Conservation (phyloP, 64 coral and sea anemone genomes). For the Dendrophyllia cribrosa region DNA sequence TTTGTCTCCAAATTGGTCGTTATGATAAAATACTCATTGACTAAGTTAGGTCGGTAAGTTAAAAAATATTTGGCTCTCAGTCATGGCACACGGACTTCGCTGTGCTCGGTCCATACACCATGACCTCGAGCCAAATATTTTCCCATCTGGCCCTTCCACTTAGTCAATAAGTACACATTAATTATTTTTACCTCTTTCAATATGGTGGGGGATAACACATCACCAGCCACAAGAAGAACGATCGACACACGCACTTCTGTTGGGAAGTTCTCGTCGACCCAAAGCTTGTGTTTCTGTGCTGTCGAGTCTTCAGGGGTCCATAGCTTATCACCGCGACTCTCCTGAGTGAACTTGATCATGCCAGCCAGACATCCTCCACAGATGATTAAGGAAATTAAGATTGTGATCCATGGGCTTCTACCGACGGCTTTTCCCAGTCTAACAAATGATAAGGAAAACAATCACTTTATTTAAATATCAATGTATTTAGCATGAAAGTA, state of each 20-base stretch:
- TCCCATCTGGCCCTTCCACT: neutral
- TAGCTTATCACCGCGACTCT: slow-evolving; percentile 73
- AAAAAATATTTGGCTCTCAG: too few relatives aligned
- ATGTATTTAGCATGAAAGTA: too few relatives aligned
- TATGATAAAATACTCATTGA: too few relatives aligned
- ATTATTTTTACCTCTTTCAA: slow-evolving; percentile 78
- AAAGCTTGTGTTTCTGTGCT: slow-evolving; percentile 58
- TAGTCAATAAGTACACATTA: too few relatives aligned
- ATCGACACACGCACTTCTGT: slow-evolving; percentile 35
- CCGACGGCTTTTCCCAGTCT: slow-evolving; percentile 80
- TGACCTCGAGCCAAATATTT: too few relatives aligned
- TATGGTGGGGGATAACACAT: slow-evolving; percentile 67
- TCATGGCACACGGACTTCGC: too few relatives aligned
- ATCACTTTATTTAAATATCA: too few relatives aligned
- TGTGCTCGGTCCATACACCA: too few relatives aligned
- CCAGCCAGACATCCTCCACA: slow-evolving; percentile 67
- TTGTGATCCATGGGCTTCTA: slow-evolving; percentile 81
- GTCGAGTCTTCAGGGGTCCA: slow-evolving; percentile 75
- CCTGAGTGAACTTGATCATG: slow-evolving; percentile 71
- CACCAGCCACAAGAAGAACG: slow-evolving; percentile 19
- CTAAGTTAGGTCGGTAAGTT: too few relatives aligned
- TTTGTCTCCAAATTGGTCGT: too few relatives aligned
- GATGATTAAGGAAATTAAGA: slow-evolving; percentile 56
- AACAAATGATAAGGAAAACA: neutral
- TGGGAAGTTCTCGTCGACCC: slow-evolving; percentile 81